Evolutionary conservation across 2,888 invertebrate genomes (phyloP), one percentile per base, ranked within the genome.

Genomic region (Cryptus viduatorius): DNA sequence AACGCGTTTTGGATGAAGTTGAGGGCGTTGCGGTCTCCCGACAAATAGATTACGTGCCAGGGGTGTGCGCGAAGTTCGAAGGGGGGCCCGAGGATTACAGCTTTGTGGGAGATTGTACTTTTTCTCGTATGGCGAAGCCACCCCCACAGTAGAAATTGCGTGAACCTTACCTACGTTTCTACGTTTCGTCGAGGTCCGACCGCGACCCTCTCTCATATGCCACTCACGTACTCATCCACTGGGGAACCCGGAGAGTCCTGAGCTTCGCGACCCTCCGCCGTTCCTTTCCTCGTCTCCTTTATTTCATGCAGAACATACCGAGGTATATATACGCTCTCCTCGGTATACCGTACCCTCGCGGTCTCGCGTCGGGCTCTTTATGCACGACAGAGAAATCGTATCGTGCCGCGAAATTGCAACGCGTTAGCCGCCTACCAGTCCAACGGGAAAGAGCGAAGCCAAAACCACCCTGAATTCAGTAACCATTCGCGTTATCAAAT

Each of bases 1-100:
- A 85, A 67, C 83, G 83, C 75, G 84, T 48, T 69, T 29, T 77
- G 86, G 82, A 86, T 83, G 86, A 86, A 87, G 87, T 87, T 83
- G 87, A 83, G 87, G 77, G 85, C 84, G 71, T 89, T 90, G 92
- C 90, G 93, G 93, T 92, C 90, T 91, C 88, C 89, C 92, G 91
- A 93, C 93, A 93, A 93, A 93, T 93, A 93, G 93, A 93, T 93
- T 93, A 93, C 93, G 93, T 92, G 93, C 91, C 90, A 85, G 87
- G 79, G 87, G 89, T 16, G 64, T 37, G 10, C 16, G 16, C 64
- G 64, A n/a, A 37, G n/a, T 31, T 48, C 48, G 78, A 73, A 68
- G 61, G n/a, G 42, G 69, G 69, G 61, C 76, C 69, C 76, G 50
- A 61, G 61, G 16, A 64, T 56, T 46, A 37, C 46, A 53, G 61